Evolutionary conservation across 2,797 vertebrate species (phyloP), one percentile per base, ranked within the genome.

Genomic region (Ciconia nigra): DNA sequence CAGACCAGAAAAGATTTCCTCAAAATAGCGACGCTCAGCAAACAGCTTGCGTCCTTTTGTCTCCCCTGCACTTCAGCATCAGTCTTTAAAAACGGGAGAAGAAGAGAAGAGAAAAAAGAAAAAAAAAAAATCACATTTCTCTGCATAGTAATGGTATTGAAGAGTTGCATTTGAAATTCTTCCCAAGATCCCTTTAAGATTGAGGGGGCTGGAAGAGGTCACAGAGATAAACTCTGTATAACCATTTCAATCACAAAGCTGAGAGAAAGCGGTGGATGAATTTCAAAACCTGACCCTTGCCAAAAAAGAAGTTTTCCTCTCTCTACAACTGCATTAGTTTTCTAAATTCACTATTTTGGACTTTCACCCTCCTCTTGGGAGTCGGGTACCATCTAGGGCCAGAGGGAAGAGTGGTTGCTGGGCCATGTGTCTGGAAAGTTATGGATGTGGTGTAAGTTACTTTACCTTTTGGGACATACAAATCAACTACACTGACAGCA

Each of bases 351-450:
- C 25, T 84, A 13, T 41, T 82, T 52, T 52, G 41, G 74, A 67
- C 35, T 69, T 79, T 9, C 9, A 63, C 44, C 16, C 46, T 89
- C 11, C 19, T 72, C 13, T 35, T 55, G 62, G 13, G 44, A 83
- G 29, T 31, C 16, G 7, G 19, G 41, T n/a, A 71, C 19, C 0
- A 0, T 25, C 19, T 29, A 70, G 17, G 28, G n/a, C 13, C 18
- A 82, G 59, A 76, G 39, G 8, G 25, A 78, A 51, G 24, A 57
- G 37, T 19, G 49, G 77, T 39, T 39, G 37, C 37, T 39, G 37
- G 37, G 37, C 37, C 37, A 39, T 39, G 37, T 39, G 37, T 39
- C 37, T 39, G 37, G 37, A 39, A 54, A 28, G 24, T 81, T 10
- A 80, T 0, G 10, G 62, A 51, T 22, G 7, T 2, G 9, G 15